Evolutionary conservation across 2,113 vertebrate species (phyloP).

Genomic region (Engraulis encrasicolus): DNA sequence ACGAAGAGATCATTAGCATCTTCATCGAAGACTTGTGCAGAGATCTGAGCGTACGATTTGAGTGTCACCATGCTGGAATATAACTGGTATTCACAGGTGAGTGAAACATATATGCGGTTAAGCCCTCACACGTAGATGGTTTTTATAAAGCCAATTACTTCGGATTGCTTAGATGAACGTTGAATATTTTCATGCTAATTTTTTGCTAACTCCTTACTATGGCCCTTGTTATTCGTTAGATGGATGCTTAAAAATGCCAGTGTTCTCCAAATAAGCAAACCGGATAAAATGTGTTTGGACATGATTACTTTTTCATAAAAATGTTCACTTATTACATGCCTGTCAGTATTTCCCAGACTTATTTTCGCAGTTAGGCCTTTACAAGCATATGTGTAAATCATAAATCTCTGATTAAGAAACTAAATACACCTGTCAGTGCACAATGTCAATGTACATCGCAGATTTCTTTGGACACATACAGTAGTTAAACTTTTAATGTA

Average conservation of each 20-base stretch:
- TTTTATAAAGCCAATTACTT: too few species aligned
- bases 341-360: neutral
- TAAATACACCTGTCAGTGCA: too few species aligned
- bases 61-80: conserved; percentile 91
- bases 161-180: too few species aligned
- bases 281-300: neutral
- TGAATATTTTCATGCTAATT: too few species aligned
- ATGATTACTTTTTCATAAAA: neutral
- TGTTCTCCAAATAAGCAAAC: too few species aligned
- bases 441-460: too few species aligned
- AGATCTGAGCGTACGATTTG: conserved; percentile 54
- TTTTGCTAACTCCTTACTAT: too few species aligned
- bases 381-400: neutral
- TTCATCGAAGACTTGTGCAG: conserved; percentile 60
- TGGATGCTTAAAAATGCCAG: too few species aligned
- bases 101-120: conserved; percentile 67
- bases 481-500: too few species aligned
- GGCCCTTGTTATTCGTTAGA: too few species aligned
- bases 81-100: conserved; percentile 96
- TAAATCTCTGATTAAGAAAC: too few species aligned
- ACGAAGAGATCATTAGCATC: conserved; percentile 25
- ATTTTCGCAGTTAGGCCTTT: neutral
- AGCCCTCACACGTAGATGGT: neutral
- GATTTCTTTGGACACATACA: too few species aligned
- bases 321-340: neutral